phyloP scores from a whole-genome alignment of 2,113 vertebrate species.

The Equus przewalskii region DNA sequence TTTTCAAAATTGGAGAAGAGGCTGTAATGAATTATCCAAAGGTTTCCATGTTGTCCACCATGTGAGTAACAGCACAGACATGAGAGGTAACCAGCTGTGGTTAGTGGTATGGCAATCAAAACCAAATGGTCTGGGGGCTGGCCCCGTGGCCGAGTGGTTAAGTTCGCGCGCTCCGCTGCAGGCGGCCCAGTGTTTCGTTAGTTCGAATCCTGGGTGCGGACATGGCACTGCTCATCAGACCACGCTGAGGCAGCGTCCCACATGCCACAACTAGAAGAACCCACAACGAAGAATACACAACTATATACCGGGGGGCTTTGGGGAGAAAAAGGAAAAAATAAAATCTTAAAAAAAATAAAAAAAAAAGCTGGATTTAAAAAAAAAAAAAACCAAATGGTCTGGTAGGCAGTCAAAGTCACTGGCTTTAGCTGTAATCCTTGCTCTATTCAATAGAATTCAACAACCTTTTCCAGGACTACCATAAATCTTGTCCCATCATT shows the following conservation, averaged over 20 bases:
- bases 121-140: not conserved
- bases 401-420: not conserved
- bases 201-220: too few species aligned
- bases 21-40: not conserved
- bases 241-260: too few species aligned
- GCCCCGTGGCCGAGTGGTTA: too few species aligned
- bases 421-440: conserved; percentile 15
- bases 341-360: too few species aligned
- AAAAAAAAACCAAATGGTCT: not conserved
- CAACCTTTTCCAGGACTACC: not conserved
- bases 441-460: conserved; percentile 35
- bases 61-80: conserved; percentile 2
- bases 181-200: too few species aligned
- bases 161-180: too few species aligned
- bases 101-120: not conserved
- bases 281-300: too few species aligned
- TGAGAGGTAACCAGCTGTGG: not conserved
- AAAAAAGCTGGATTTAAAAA: too few species aligned
- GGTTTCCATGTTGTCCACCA: not conserved
- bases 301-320: too few species aligned
- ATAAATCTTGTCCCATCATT: not conserved
- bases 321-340: too few species aligned
- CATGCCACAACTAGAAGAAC: too few species aligned
- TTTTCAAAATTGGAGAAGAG: not conserved
- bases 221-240: too few species aligned